Evolutionary conservation across 2,113 vertebrate species (phyloP).

Genomic region (Cryptomyrus ogoouensis): DNA sequence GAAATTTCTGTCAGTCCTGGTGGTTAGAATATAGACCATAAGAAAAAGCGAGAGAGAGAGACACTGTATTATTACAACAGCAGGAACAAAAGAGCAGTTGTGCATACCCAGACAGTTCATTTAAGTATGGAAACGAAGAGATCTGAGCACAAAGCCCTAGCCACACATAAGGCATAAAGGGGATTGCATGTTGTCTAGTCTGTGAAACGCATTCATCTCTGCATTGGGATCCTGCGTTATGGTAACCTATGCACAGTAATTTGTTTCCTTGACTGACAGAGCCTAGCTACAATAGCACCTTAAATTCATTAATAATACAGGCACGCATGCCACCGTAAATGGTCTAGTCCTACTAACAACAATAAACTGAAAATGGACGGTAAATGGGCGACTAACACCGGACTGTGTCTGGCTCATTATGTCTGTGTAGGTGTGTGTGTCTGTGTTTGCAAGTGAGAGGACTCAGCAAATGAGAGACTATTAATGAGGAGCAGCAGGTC

Average conservation of each 20-base stretch:
- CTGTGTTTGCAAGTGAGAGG: background rate
- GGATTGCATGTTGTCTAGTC: background rate
- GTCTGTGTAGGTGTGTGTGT: background rate
- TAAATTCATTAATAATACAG: background rate
- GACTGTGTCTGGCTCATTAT: background rate
- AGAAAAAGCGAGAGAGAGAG: background rate
- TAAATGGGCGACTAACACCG: background rate
- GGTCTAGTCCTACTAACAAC: background rate
- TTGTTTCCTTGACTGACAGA: background rate
- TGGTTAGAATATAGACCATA: background rate
- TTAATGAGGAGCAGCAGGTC: background rate
- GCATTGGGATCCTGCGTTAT: background rate
- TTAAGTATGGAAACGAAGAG: background rate
- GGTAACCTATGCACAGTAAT: background rate
- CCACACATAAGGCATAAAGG: background rate
- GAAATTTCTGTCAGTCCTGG: background rate
- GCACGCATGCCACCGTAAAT: background rate
- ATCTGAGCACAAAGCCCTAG: background rate
- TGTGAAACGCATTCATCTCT: background rate
- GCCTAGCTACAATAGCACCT: background rate
- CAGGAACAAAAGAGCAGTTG: background rate
- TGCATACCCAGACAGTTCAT: background rate
- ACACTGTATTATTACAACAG: background rate
- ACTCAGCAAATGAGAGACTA: background rate
- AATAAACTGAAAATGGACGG: background rate